Base-by-base conservation (phyloP, 2,797 vertebrate species). In the Hephaestus fuliginosus region DNA sequence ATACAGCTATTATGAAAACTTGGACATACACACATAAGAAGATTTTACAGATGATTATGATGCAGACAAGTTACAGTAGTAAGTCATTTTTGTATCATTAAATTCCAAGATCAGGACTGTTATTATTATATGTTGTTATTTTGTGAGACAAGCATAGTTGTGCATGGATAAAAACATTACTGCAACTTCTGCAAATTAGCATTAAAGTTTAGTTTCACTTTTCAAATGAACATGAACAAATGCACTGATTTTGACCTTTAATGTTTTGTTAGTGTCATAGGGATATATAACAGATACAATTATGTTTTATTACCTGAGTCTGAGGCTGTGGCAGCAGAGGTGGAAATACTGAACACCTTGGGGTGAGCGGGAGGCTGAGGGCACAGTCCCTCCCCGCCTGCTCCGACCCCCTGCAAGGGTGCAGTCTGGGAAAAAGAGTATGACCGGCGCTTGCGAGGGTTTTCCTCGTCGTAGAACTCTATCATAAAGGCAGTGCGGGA, bases 381-480 rank as follows among this genome's bases (percentile, higher is more conserved):
- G 86, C 95, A 96, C 68, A 97, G 90, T 56, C 96, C 95, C 87
- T 98, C 98, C 20, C 91, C 95, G 2, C 90, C 86, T 25, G 81
- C 76, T 25, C 86, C 94, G 41, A 79, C 96, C 70, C 93, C 94
- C 71, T 94, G 85, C 30, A 84, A 92, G 18, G 94, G 96, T 84
- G 86, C 91, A 73, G 85, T 97, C 90, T 98, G 97, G 86, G 97
- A 97, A 93, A 99, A 98, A 0, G 98, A 99, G 90, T 97, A 97
- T 0, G 97, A 98, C 52, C 97, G 95, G 13, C 97, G 96, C 92
- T 98, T 98, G 88, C 97, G 96, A 81, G 96, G 97, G 93, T 96
- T 97, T 81, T 97, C 97, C 94, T 98, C 98, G 85, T 98, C 97
- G 85, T 97, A 97, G 91, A 99, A 97, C 86, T 98, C 97, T 62